phyloP scores from a whole-genome alignment of 2,888 invertebrate genomes.

The Bhutanitis thaidina region DNA sequence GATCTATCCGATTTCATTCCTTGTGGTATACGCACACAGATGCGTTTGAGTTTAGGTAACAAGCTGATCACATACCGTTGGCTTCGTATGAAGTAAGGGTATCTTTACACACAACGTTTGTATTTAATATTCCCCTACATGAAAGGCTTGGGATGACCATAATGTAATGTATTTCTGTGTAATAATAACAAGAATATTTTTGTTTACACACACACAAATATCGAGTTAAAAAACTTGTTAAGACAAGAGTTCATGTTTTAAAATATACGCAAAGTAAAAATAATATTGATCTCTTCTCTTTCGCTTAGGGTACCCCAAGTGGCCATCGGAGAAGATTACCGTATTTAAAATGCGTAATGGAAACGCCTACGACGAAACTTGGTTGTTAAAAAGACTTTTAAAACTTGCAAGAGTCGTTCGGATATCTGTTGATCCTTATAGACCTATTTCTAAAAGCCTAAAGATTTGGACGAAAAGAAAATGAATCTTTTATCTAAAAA shows the following conservation, averaged over 20 bases:
- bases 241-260: too few relatives aligned
- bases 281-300: not conserved
- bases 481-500: too few relatives aligned
- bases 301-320: constrained; percentile 11
- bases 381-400: constrained; percentile 12
- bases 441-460: too few relatives aligned
- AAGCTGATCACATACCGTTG: constrained; percentile 1
- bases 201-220: too few relatives aligned
- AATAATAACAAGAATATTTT: not conserved
- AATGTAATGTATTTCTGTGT: not conserved
- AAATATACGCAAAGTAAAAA: too few relatives aligned
- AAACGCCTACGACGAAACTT: constrained; percentile 17
- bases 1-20: constrained; percentile 3
- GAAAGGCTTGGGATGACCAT: not conserved
- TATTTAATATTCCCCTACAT: constrained; percentile 15
- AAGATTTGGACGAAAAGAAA: too few relatives aligned
- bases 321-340: constrained; percentile 19
- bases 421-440: not conserved
- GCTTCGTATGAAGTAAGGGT: not conserved
- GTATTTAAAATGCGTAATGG: constrained; percentile 21
- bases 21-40: not conserved
- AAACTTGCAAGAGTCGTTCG: constrained; percentile 3
- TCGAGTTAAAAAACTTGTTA: too few relatives aligned
- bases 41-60: not conserved
- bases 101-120: constrained; percentile 20